Percentiles rank a stretch among this genome's conserved stretches.
These are phyloP conservation scores for Cephus pulcher DNA, from an alignment of 2,888 invertebrate genomes.

Conservation along the genomic window DNA sequence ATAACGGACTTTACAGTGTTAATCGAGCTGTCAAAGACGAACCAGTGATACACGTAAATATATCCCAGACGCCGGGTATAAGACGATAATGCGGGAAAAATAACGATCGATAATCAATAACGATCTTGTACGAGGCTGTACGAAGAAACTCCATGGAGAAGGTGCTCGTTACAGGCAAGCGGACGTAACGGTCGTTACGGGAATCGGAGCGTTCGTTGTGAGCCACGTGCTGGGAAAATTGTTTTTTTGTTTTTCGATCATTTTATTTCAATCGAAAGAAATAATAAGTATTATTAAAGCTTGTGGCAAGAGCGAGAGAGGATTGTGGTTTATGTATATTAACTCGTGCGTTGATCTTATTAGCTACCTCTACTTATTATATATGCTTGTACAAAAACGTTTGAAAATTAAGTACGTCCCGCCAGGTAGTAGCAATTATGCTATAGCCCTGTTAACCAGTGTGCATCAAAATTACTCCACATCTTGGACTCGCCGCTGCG, in stretches of 20 bases:
- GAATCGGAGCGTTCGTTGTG: background rate
- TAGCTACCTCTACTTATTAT: background rate
- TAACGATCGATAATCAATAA: background rate
- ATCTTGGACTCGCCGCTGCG: constrained; percentile 16
- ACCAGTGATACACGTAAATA: background rate
- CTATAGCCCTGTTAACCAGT: constrained; percentile 53
- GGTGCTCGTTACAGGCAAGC: background rate
- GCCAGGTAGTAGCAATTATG: constrained; percentile 38
- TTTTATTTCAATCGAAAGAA: background rate
- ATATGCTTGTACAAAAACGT: background rate
- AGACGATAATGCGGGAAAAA: background rate
- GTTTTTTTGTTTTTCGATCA: background rate
- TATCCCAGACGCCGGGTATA: background rate
- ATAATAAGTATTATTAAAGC: background rate
- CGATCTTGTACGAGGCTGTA: background rate
- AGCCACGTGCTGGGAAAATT: background rate
- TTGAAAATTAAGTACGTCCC: constrained; percentile 35
- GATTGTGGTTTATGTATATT: background rate
- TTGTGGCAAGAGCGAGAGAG: background rate
- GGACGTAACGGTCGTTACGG: background rate
- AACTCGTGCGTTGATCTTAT: background rate
- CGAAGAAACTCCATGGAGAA: background rate
- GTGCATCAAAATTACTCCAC: constrained; percentile 56
- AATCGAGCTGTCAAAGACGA: background rate
- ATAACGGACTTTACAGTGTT: background rate